phyloP scores from a whole-genome alignment of 2,888 invertebrate species.

The Oxycera nigricornis region DNA sequence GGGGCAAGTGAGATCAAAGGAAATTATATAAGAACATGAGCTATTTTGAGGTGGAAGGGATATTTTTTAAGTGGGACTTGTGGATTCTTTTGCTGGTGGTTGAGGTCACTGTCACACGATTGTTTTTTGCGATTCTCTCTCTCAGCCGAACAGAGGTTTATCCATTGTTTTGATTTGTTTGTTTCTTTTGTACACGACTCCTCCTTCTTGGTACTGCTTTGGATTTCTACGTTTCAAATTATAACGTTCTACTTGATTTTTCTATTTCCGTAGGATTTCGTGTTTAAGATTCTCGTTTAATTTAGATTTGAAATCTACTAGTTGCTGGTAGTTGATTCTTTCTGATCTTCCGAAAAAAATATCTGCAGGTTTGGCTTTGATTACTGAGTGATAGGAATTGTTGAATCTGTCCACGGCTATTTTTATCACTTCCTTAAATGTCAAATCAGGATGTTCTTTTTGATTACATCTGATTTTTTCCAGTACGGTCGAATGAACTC shows the following conservation, averaged over 20 bases:
- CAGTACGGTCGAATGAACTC: conserved; percentile 45
- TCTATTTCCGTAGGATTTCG: conserved; percentile 46
- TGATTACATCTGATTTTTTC: conserved; percentile 43
- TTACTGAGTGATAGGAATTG: too few relatives aligned
- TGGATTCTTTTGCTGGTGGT: too few relatives aligned
- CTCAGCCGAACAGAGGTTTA: neutral
- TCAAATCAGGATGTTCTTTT: conserved; percentile 32
- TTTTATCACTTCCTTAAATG: conserved; percentile 42
- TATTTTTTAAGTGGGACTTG: too few relatives aligned
- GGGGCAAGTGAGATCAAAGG: too few relatives aligned
- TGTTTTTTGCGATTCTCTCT: neutral
- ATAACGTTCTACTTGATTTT: conserved; percentile 36
- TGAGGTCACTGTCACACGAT: neutral
- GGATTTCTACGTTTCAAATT: conserved; percentile 42
- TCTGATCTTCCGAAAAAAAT: conserved; percentile 47
- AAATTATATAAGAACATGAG: too few relatives aligned
- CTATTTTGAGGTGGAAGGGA: too few relatives aligned
- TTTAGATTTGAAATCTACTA: conserved; percentile 44
- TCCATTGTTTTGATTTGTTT: conserved; percentile 41
- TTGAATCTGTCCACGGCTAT: too few relatives aligned
- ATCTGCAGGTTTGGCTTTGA: too few relatives aligned
- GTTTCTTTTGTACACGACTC: conserved; percentile 40
- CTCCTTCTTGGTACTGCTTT: conserved; percentile 36
- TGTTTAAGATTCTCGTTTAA: too few relatives aligned
- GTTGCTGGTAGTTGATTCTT: conserved; percentile 46